These are phyloP conservation scores for Tachysurus vachellii DNA, from an alignment of 2,113 vertebrate species.

Conservation along the genomic window DNA sequence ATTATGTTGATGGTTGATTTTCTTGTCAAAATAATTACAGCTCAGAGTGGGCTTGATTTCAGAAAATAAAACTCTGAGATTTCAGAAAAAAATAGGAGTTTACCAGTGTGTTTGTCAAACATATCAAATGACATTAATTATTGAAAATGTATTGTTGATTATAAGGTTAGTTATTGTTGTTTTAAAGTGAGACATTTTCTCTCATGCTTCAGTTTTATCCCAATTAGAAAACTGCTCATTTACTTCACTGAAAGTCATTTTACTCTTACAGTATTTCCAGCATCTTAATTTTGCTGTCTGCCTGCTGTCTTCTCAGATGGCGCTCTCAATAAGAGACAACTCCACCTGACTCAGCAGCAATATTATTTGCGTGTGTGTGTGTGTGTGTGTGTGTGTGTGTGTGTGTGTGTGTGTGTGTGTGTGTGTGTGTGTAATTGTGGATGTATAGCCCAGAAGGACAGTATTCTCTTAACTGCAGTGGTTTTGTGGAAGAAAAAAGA, in stretches of 20 bases:
- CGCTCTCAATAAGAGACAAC: background rate
- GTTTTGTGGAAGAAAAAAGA: slow-evolving; percentile 13
- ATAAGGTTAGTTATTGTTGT: background rate
- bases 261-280: slow-evolving; percentile 1
- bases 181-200: background rate
- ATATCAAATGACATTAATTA: background rate
- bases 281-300: slow-evolving; percentile 40
- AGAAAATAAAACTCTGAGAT: background rate
- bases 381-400: slow-evolving; percentile 11
- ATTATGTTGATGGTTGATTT: background rate
- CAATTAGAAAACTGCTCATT: slow-evolving; percentile 22
- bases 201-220: background rate
- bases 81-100: background rate
- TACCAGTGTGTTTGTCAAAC: background rate
- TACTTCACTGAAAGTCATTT: slow-evolving; percentile 10
- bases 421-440: background rate
- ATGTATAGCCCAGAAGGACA: slow-evolving; percentile 1
- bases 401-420: slow-evolving; percentile 22
- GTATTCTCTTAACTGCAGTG: slow-evolving; percentile 26
- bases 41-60: background rate
- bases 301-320: slow-evolving; percentile 30
- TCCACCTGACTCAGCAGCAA: slow-evolving; percentile 29
- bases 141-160: background rate
- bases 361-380: slow-evolving; percentile 21
- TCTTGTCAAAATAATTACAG: background rate